These are phyloP conservation scores for Semnornis frantzii DNA, from an alignment of 2,113 vertebrate species.

Conservation along the genomic window DNA sequence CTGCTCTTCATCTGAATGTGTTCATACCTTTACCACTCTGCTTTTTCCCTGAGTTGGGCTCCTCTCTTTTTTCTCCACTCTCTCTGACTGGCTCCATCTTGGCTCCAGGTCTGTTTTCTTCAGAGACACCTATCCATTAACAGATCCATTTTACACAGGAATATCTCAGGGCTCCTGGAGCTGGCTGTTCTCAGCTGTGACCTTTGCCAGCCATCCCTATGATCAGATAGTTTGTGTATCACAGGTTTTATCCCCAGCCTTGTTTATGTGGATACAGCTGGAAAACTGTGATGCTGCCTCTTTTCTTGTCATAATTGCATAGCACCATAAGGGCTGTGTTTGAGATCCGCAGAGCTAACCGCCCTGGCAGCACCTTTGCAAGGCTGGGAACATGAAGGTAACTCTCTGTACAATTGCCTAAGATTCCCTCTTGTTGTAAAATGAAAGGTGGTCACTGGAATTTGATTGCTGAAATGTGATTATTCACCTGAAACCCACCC, in stretches of 20 bases:
- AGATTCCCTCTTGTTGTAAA: not conserved
- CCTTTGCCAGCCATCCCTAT: slow-evolving; percentile 8
- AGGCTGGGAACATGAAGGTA: not conserved
- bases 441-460: not conserved
- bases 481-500: not conserved
- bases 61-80: not conserved
- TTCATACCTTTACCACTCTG: not conserved
- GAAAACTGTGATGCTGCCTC: not conserved
- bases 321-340: not conserved
- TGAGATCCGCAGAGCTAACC: not conserved
- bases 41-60: not conserved
- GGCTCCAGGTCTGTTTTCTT: not conserved
- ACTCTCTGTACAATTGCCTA: not conserved
- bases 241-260: too few species aligned
- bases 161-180: not conserved
- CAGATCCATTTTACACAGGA: not conserved
- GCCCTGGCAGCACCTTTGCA: not conserved
- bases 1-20: not conserved
- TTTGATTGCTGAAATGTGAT: not conserved
- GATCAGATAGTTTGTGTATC: not conserved
- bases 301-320: not conserved
- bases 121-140: not conserved
- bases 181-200: not conserved
- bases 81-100: not conserved
- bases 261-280: not conserved